Percentiles rank a stretch among this genome's conserved stretches.
These are phyloP conservation scores for Rhipidura dahli DNA, from an alignment of 2,113 vertebrate genomes.

Conservation along the genomic window DNA sequence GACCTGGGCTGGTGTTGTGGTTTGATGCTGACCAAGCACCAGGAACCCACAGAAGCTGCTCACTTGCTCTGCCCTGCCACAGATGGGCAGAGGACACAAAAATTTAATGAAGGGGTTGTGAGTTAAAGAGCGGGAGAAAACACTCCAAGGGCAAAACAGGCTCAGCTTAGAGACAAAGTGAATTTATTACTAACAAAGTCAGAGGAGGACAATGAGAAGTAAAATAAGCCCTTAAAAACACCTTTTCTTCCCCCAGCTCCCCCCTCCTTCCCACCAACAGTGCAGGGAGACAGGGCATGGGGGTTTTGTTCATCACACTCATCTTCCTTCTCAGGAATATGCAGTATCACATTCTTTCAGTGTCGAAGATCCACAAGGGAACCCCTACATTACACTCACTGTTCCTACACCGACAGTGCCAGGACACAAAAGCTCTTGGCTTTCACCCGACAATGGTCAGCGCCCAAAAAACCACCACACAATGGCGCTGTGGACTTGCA, in stretches of 20 bases:
- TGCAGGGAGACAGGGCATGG: neutral
- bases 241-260: neutral
- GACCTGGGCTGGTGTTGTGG: neutral
- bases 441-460: fast-evolving
- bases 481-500: neutral
- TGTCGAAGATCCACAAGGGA: neutral
- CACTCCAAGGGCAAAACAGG: neutral
- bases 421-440: neutral
- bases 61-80: neutral
- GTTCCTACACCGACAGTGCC: neutral
- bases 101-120: neutral
- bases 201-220: neutral
- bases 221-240: neutral
- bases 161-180: neutral
- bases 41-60: neutral
- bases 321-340: fast-evolving
- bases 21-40: neutral
- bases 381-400: fast-evolving
- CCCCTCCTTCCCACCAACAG: neutral
- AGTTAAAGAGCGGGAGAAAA: neutral
- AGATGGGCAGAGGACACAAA: neutral
- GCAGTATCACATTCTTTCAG: neutral
- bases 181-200: neutral
- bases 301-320: neutral
- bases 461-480: neutral